Evolutionary conservation across 2,888 invertebrate genomes (phyloP).

Genomic region (Caenorhabditis macrosperma): DNA sequence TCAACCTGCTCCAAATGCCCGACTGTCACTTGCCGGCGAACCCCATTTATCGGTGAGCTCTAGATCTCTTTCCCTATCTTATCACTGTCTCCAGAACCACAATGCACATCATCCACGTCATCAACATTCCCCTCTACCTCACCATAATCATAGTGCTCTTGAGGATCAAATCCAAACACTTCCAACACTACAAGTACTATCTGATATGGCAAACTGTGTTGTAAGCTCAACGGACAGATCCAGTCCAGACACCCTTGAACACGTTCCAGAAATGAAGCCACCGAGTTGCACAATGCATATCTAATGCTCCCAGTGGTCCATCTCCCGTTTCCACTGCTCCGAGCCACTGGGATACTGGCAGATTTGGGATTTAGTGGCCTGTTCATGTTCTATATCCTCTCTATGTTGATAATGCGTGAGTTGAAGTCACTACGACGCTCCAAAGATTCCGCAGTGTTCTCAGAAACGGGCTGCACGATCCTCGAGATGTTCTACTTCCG

Average conservation of each 20-base stretch:
- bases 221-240: not conserved
- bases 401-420: constrained; percentile 25
- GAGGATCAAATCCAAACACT: constrained; percentile 10
- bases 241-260: not conserved
- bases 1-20: too few species aligned
- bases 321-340: constrained; percentile 24
- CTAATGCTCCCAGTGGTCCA: constrained; percentile 40
- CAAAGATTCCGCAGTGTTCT: not conserved
- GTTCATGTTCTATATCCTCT: constrained; percentile 30
- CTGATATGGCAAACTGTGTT: constrained; percentile 35
- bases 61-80: too few species aligned
- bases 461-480: constrained; percentile 31
- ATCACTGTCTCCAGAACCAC: constrained; percentile 11
- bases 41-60: too few species aligned
- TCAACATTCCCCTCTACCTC: constrained; percentile 20
- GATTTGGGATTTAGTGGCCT: constrained; percentile 26
- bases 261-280: constrained; percentile 11
- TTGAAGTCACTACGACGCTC: not conserved
- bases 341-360: constrained; percentile 16
- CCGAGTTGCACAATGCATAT: constrained; percentile 22
- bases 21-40: too few species aligned
- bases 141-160: constrained; percentile 1
- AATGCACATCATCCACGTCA: constrained; percentile 15
- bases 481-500: constrained; percentile 45
- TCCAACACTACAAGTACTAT: constrained; percentile 24